These are phyloP conservation scores for Blera fallax DNA, from an alignment of 2,888 invertebrate genomes.

Conservation along the genomic window DNA sequence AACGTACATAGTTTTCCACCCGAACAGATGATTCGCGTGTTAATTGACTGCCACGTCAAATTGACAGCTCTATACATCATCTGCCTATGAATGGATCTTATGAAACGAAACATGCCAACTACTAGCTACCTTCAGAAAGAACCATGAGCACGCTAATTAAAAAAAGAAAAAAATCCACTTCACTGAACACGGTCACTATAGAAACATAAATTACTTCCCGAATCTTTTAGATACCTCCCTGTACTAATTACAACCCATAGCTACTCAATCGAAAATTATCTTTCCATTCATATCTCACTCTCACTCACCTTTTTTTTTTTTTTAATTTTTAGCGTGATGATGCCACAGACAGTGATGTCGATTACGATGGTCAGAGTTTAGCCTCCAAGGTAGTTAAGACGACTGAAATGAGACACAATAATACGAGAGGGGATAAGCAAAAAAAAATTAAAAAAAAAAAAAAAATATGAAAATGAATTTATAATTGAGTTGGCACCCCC, in stretches of 20 bases:
- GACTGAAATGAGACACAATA: conserved; percentile 20
- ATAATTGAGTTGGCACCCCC: not conserved
- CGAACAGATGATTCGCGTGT: conserved; percentile 20
- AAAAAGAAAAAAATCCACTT: conserved; percentile 7
- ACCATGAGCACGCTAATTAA: conserved; percentile 29
- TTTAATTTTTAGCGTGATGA: not conserved
- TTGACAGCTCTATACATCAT: conserved; percentile 21
- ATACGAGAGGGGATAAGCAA: not conserved
- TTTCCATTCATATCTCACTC: not conserved
- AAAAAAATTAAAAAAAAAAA: not conserved
- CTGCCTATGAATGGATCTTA: not conserved
- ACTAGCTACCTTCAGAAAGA: not conserved
- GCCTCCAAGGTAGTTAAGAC: conserved; percentile 15
- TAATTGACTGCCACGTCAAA: conserved; percentile 33
- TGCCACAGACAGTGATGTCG: not conserved
- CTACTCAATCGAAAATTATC: not conserved
- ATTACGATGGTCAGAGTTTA: conserved; percentile 1
- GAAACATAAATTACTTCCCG: conserved; percentile 24
- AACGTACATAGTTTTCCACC: conserved; percentile 4
- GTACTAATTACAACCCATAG: not conserved
- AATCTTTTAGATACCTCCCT: not conserved
- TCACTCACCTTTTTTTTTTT: conserved; percentile 10
- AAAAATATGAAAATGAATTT: conserved; percentile 11
- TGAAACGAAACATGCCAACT: not conserved
- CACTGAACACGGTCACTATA: conserved; percentile 15